A percentile compares a stretch with the other conserved stretches of the same genome.
Conservation (phyloP, 2,797 vertebrate genomes). For the Pristis pectinata region DNA sequence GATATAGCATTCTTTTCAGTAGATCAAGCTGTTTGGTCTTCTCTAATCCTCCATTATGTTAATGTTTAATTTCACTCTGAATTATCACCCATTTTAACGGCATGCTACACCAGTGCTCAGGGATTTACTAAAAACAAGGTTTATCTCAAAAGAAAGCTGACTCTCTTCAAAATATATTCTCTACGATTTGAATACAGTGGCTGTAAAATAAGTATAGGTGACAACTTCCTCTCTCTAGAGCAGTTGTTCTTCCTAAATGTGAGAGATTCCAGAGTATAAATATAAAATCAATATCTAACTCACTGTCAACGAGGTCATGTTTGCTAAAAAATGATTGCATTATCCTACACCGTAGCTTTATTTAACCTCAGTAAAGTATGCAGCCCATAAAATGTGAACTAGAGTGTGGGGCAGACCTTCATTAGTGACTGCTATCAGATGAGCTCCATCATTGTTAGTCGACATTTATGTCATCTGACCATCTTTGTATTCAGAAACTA, state of each 20-base stretch:
- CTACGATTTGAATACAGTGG: conserved; percentile 2
- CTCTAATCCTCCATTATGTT: neutral
- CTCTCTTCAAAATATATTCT: neutral
- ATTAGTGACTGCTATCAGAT: conserved; percentile 26
- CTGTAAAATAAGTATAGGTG: neutral
- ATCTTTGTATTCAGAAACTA: conserved; percentile 84
- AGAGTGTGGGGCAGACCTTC: conserved; percentile 3
- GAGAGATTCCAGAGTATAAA: conserved; percentile 27
- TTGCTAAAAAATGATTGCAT: conserved; percentile 17
- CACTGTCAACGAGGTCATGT: neutral
- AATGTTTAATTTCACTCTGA: neutral
- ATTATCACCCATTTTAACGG: neutral
- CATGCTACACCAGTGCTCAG: neutral
- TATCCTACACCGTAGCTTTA: neutral
- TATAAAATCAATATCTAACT: conserved; percentile 25
- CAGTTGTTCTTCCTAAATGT: neutral
- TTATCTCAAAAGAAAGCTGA: neutral
- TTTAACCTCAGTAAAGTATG: conserved; percentile 9
- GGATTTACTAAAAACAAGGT: neutral
- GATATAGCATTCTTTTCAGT: neutral
- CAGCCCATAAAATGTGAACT: neutral
- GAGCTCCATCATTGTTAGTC: conserved; percentile 60
- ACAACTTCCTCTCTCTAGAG: neutral
- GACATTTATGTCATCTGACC: conserved; percentile 70
- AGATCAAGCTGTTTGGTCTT: neutral